Conservation (phyloP, 2,888 invertebrate species). For the Cremastinae sp. region DNA sequence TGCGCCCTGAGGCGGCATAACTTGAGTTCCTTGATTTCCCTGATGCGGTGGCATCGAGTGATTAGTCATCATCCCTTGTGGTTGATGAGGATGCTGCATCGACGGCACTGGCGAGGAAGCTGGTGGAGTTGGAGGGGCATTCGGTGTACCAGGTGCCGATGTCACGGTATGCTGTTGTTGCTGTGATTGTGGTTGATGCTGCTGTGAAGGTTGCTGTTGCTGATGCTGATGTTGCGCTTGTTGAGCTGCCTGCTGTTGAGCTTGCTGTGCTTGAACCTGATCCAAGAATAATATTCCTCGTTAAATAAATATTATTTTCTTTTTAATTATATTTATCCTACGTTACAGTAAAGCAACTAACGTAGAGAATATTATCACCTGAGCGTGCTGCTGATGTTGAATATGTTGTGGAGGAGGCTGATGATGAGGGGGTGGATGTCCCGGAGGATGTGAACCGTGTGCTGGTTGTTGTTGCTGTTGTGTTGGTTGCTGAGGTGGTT, state of each 20-base stretch:
- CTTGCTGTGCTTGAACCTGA: slow-evolving; percentile 63
- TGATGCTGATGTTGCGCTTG: slow-evolving; percentile 63
- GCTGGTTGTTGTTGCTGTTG: slow-evolving; percentile 34
- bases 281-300: not conserved
- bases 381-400: slow-evolving; percentile 38
- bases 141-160: slow-evolving; percentile 59
- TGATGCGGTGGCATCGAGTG: slow-evolving; percentile 77
- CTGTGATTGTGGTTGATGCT: slow-evolving; percentile 69
- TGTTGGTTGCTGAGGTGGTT: slow-evolving; percentile 50
- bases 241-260: slow-evolving; percentile 61
- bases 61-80: slow-evolving; percentile 73
- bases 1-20: slow-evolving; percentile 74
- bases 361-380: too few relatives aligned
- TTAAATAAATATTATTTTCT: too few relatives aligned
- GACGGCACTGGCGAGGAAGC: slow-evolving; percentile 70
- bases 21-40: slow-evolving; percentile 62
- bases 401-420: slow-evolving; percentile 52
- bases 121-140: slow-evolving; percentile 68
- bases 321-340: too few relatives aligned
- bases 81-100: slow-evolving; percentile 72
- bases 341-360: too few relatives aligned
- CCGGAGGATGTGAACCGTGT: slow-evolving; percentile 37
- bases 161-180: slow-evolving; percentile 56
- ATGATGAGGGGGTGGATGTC: slow-evolving; percentile 52
- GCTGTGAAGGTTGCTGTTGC: slow-evolving; percentile 70